Conservation (phyloP, 2,888 invertebrate genomes). For the Drosophila greeni region DNA sequence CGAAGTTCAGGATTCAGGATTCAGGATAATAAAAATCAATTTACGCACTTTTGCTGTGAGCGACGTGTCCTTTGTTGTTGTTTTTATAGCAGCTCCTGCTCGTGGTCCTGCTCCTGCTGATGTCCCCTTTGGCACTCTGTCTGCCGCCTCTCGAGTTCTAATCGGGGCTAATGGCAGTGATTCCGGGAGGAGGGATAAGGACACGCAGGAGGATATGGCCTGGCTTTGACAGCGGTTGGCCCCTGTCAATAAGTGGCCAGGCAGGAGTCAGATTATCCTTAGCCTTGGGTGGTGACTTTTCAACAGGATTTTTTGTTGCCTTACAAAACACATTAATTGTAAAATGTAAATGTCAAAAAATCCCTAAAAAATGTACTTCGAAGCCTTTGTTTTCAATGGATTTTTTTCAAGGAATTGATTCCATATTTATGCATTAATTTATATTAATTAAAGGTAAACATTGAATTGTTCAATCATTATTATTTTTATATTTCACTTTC, state of each 20-base stretch:
- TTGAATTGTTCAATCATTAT: background rate
- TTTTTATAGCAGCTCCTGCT: constrained; percentile 15
- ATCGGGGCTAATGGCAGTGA: constrained; percentile 49
- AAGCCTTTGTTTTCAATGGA: background rate
- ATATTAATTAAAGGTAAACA: background rate
- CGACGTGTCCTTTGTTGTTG: constrained; percentile 38
- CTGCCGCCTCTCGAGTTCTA: constrained; percentile 33
- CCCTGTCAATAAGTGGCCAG: constrained; percentile 31
- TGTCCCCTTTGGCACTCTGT: constrained; percentile 44
- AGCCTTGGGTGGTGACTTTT: constrained; percentile 13
- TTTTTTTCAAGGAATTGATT: too few relatives aligned
- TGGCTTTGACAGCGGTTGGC: constrained; percentile 43
- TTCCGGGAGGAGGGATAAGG: constrained; percentile 9
- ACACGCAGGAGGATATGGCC: constrained; percentile 1
- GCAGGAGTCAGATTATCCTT: constrained; percentile 30
- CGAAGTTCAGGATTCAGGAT: constrained; percentile 1
- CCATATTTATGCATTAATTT: background rate
- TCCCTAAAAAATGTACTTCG: too few relatives aligned
- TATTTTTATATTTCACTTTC: background rate
- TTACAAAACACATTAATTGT: constrained; percentile 11
- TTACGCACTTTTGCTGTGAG: constrained; percentile 49
- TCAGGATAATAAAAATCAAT: constrained; percentile 60
- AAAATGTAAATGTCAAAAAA: background rate
- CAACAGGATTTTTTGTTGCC: background rate
- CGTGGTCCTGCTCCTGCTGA: background rate